Evolutionary conservation across 2,113 vertebrate genomes (phyloP).

Genomic region (Aramus guarauna): DNA sequence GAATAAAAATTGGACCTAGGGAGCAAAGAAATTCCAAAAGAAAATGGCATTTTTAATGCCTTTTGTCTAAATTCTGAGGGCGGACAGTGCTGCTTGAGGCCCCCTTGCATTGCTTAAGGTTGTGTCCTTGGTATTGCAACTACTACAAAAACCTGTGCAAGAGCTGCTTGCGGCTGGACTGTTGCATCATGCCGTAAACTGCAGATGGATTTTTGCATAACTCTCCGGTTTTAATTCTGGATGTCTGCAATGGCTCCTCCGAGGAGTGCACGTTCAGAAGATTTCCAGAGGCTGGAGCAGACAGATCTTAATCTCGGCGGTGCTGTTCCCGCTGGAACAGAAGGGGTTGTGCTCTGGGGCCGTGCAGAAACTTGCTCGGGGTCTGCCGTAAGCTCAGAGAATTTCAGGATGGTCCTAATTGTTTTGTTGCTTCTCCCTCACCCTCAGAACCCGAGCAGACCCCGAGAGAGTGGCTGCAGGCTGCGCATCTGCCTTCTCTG

Average conservation of each 20-base stretch:
- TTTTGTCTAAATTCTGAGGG: not conserved
- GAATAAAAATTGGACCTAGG: not conserved
- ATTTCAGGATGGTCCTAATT: not conserved
- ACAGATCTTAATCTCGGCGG: not conserved
- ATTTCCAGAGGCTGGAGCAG: conserved; percentile 1
- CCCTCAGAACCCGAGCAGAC: not conserved
- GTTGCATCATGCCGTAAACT: not conserved
- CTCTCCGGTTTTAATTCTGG: not conserved
- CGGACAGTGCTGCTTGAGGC: not conserved
- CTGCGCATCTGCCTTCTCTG: not conserved
- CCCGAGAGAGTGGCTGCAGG: accelerated
- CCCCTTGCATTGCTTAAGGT: not conserved
- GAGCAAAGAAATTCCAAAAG: not conserved
- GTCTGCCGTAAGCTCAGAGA: not conserved
- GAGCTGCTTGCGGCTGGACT: conserved; percentile 3
- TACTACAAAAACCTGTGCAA: not conserved
- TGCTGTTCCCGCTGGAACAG: not conserved
- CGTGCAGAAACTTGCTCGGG: not conserved
- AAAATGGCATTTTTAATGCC: not conserved
- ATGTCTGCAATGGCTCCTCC: not conserved
- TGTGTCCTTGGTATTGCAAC: not conserved
- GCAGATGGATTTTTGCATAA: conserved; percentile 7
- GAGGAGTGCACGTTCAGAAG: not conserved
- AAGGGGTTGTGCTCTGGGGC: not conserved
- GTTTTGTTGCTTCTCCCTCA: not conserved